These are phyloP conservation scores for Pterocles gutturalis DNA, from an alignment of 2,113 vertebrate genomes.

Conservation along the genomic window DNA sequence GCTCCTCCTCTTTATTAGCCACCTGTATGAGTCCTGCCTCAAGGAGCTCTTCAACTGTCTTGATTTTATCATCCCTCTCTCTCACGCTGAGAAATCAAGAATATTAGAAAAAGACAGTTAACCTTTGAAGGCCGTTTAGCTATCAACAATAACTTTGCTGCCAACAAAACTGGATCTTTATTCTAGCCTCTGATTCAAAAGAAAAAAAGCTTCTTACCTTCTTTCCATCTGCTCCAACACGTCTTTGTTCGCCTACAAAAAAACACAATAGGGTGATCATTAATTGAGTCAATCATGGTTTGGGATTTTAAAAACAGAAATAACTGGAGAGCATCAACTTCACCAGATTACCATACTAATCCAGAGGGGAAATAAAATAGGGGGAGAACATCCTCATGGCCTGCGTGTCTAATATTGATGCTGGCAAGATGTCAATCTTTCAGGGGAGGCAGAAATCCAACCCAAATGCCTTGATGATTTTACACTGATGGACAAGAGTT, in stretches of 20 bases:
- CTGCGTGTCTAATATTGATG: accelerated
- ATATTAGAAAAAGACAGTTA: neutral
- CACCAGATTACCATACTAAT: neutral
- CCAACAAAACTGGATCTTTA: neutral
- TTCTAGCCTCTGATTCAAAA: neutral
- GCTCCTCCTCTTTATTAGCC: conserved; percentile 94
- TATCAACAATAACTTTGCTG: neutral
- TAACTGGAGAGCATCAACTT: neutral
- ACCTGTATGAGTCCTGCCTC: conserved; percentile 93
- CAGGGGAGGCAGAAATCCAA: neutral
- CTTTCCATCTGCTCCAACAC: conserved; percentile 82
- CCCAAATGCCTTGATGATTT: neutral
- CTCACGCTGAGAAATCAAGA: conserved; percentile 77
- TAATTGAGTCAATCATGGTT: neutral
- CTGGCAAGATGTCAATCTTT: neutral
- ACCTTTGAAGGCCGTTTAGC: neutral
- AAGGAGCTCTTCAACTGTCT: conserved; percentile 90
- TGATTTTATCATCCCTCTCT: conserved; percentile 93
- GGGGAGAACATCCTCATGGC: accelerated
- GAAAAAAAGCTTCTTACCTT: conserved; percentile 70
- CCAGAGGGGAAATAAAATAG: neutral
- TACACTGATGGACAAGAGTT: neutral
- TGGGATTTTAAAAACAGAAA: neutral
- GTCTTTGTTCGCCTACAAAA: conserved; percentile 75
- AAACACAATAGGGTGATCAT: neutral